Percentiles rank a stretch among this genome's conserved stretches.
Evolutionary conservation across 2,888 invertebrate genomes (phyloP).

Genomic region (Lordiphosa fenestrarum): DNA sequence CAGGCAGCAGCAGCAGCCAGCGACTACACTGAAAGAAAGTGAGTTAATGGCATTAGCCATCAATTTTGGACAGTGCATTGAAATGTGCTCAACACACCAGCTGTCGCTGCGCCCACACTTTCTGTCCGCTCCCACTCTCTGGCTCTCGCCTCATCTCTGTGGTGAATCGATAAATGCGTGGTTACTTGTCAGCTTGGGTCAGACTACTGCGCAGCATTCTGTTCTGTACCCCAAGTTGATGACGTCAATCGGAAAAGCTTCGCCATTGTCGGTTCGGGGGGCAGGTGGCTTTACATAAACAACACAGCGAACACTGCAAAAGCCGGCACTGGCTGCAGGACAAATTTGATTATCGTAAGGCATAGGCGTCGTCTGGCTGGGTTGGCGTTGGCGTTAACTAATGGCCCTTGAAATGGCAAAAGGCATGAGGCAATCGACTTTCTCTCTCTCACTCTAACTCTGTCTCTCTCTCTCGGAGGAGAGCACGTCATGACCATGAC

Average conservation of each 20-base stretch:
- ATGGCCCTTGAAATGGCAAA: constrained; percentile 65
- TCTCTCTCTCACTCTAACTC: constrained; percentile 3
- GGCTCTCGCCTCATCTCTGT: constrained; percentile 8
- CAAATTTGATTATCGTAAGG: constrained; percentile 62
- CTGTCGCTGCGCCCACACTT: constrained; percentile 46
- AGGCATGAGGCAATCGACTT: constrained; percentile 46
- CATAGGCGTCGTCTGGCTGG: constrained; percentile 29
- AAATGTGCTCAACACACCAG: constrained; percentile 13
- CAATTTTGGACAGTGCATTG: not conserved
- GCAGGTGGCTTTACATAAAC: constrained; percentile 1
- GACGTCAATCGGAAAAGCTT: constrained; percentile 78
- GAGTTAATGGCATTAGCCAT: not conserved
- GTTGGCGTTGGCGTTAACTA: constrained; percentile 28
- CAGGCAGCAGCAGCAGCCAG: constrained; percentile 9
- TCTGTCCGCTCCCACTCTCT: constrained; percentile 4
- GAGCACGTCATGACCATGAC: constrained; percentile 61
- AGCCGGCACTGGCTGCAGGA: constrained; percentile 65
- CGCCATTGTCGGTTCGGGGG: not conserved
- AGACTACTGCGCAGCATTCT: constrained; percentile 63
- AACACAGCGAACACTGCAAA: constrained; percentile 38
- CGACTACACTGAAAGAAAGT: constrained; percentile 45
- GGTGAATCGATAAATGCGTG: constrained; percentile 68
- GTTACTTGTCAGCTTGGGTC: constrained; percentile 48
- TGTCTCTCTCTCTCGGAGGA: not conserved
- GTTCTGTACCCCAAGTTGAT: constrained; percentile 59